Conservation (phyloP, 2,113 vertebrate species). For the Glaucomys volans region DNA sequence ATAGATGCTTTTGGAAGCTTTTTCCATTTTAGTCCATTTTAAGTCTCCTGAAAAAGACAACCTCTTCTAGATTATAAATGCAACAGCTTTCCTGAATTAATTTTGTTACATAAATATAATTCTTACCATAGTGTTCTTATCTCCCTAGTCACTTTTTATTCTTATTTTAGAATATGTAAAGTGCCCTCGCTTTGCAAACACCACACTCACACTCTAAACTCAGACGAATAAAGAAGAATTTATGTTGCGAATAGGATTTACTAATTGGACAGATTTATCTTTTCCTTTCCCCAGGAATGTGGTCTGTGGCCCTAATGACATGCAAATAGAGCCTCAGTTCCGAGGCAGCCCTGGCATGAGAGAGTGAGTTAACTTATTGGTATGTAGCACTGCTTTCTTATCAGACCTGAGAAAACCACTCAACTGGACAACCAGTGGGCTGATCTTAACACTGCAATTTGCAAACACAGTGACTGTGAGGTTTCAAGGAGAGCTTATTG, state of each 20-base stretch:
- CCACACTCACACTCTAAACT: not conserved
- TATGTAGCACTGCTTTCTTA: not conserved
- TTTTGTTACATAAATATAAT: constrained; percentile 64
- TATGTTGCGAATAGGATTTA: not conserved
- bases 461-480: not conserved
- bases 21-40: constrained; percentile 51
- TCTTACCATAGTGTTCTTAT: constrained; percentile 59
- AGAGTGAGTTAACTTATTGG: not conserved
- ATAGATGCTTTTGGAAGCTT: constrained; percentile 31
- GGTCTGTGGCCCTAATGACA: constrained; percentile 14
- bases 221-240: constrained; percentile 27
- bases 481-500: not conserved
- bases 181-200: not conserved
- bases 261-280: constrained; percentile 63
- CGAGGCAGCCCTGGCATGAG: not conserved
- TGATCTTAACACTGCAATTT: not conserved
- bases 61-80: constrained; percentile 66
- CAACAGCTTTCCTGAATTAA: constrained; percentile 60
- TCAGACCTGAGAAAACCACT: not conserved
- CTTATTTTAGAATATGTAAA: constrained; percentile 66
- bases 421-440: not conserved
- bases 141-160: constrained; percentile 34
- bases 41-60: constrained; percentile 39
- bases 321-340: not conserved
- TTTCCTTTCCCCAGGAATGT: constrained; percentile 30